Evolutionary conservation across 2,797 vertebrate species (phyloP).

Genomic region (Rhinogobio ventralis): DNA sequence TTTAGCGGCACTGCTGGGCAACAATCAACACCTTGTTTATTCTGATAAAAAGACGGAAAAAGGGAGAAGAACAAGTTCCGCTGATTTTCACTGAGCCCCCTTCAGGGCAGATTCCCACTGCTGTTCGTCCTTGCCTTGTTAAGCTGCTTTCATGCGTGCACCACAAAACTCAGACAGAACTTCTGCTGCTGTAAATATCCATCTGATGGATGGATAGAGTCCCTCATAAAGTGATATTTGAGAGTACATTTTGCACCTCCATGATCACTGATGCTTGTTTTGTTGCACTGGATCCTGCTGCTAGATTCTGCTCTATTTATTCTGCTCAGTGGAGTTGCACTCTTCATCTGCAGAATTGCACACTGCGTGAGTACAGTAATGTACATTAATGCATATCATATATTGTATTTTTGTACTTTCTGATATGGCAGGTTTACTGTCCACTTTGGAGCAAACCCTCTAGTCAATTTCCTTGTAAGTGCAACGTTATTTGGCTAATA

Average conservation of each 20-base stretch:
- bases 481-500: not conserved
- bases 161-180: constrained; percentile 4
- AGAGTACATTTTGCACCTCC: not conserved
- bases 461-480: not conserved
- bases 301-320: not conserved
- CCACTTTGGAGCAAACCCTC: not conserved
- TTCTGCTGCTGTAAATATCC: not conserved
- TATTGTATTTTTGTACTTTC: not conserved
- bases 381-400: not conserved
- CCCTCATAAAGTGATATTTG: not conserved
- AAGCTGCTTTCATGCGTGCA: not conserved
- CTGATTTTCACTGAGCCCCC: constrained; percentile 45
- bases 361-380: not conserved
- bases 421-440: not conserved
- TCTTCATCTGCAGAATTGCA: not conserved
- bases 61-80: constrained; percentile 27
- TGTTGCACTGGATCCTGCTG: constrained; percentile 3
- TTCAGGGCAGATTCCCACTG: constrained; percentile 36
- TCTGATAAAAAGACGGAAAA: constrained; percentile 9
- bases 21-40: constrained; percentile 47
- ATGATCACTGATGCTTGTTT: not conserved
- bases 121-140: constrained; percentile 39
- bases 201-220: not conserved
- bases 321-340: not conserved
- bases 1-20: constrained; percentile 31